Evolutionary conservation across 2,797 vertebrate genomes (phyloP), one percentile per base, ranked within the genome.

Genomic region (Xenopus petersii): DNA sequence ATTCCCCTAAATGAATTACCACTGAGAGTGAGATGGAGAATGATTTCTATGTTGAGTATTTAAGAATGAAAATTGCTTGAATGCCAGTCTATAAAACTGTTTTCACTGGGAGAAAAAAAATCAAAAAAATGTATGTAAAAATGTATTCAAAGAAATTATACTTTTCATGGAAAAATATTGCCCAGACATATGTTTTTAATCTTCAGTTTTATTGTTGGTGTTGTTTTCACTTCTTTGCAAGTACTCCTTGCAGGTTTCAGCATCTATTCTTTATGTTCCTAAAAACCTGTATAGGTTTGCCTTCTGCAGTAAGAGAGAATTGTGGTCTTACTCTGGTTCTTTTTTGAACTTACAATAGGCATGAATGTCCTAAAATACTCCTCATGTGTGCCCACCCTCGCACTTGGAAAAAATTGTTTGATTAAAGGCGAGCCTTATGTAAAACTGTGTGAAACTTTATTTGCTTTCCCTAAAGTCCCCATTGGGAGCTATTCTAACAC

Each of bases 361-460:
- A 58, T 13, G 15, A 15, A 51, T 51, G 49, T 7, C 49, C 55
- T 16, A 58, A 42, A n/a, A 17, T 15, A 58, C 15, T 9, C 5
- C 36, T 42, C 36, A 42, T 42, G 36, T 6, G 5, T 42, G 36
- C 36, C 33, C 33, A 64, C 54, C 61, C 36, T 49, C 33, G 33
- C 7, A 26, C 15, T 58, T 58, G 48, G 2, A 21, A 8, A 63
- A 75, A 58, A 67, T 36, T 36, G 24, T 70, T 71, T 76, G 58
- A 70, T 70, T 48, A 76, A 60, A 70, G 59, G 65, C 55, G 48
- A 72, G 49, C 49, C 17, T 46, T 67, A 36, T 51, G 49, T 55
- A 72, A 51, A 77, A 33, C 70, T 21, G 48, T 12, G 33, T 46
- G 56, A 61, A 73, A 49, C 67, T 87, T 74, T 83, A 74, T 80